Conservation (phyloP, 2,797 vertebrate species). For the Mastacembelus armatus region DNA sequence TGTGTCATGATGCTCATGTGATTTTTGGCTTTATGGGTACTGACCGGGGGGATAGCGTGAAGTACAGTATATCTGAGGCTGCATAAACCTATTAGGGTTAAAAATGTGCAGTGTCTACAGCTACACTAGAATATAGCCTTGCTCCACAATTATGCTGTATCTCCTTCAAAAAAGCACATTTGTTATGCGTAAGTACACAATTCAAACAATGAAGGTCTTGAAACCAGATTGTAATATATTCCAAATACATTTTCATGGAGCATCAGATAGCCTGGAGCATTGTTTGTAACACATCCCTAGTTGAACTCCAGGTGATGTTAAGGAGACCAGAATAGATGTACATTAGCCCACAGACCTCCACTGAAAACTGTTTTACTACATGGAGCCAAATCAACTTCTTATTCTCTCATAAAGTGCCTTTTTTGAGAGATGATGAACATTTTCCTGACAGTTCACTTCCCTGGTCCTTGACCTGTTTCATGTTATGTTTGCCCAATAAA, state of each 20-base stretch:
- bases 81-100: background rate
- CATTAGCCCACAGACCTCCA: background rate
- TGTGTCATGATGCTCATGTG: background rate
- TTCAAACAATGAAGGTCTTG: background rate
- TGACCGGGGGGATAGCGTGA: background rate
- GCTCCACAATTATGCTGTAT: background rate
- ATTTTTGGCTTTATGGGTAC: background rate
- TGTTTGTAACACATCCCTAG: background rate
- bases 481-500: background rate
- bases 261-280: background rate
- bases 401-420: background rate
- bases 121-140: background rate
- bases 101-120: background rate
- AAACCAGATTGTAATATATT: background rate
- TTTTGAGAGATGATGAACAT: background rate
- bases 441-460: background rate
- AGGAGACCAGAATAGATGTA: background rate
- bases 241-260: background rate
- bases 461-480: background rate
- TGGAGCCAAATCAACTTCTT: background rate
- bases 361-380: background rate
- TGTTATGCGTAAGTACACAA: background rate
- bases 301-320: background rate
- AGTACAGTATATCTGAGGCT: background rate
- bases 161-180: background rate